Conservation (phyloP, 1,140 invertebrate genomes). For the Hycleus cichorii region DNA sequence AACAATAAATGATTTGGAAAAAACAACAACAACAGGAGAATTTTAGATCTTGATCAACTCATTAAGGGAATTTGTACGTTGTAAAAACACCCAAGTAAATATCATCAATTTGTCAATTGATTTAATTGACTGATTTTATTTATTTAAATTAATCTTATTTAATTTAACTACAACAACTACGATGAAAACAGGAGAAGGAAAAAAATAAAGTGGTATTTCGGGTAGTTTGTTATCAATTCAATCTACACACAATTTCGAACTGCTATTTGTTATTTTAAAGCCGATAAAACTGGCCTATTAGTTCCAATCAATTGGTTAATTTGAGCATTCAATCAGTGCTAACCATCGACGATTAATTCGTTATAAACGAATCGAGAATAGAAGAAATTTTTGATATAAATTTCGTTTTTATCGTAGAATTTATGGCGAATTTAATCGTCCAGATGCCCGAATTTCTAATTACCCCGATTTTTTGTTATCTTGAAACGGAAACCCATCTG, state of each 20-base stretch:
- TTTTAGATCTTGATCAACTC: neutral
- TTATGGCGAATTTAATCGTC: too few species aligned
- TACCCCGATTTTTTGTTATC: too few species aligned
- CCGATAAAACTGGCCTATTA: constrained; percentile 24
- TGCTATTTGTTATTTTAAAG: constrained; percentile 24
- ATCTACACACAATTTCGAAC: constrained; percentile 16
- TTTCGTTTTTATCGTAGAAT: too few species aligned
- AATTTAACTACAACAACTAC: too few species aligned
- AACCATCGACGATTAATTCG: too few species aligned
- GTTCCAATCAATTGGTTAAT: constrained; percentile 29
- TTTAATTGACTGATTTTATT: constrained; percentile 23
- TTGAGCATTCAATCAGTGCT: constrained; percentile 23
- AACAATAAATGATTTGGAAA: neutral
- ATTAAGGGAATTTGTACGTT: constrained; percentile 15
- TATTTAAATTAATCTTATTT: too few species aligned
- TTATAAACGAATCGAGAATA: too few species aligned
- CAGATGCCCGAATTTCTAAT: too few species aligned
- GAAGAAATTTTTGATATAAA: too few species aligned
- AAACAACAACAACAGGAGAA: neutral
- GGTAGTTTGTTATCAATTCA: constrained; percentile 26
- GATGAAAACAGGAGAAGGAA: constrained; percentile 7
- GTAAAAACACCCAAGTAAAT: constrained; percentile 3
- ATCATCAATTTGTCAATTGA: constrained; percentile 24
- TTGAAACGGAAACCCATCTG: too few species aligned
- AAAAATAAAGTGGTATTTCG: constrained; percentile 28